phyloP scores from a whole-genome alignment of 2,888 invertebrate genomes.

The Hirtodrosophila alboralis region DNA sequence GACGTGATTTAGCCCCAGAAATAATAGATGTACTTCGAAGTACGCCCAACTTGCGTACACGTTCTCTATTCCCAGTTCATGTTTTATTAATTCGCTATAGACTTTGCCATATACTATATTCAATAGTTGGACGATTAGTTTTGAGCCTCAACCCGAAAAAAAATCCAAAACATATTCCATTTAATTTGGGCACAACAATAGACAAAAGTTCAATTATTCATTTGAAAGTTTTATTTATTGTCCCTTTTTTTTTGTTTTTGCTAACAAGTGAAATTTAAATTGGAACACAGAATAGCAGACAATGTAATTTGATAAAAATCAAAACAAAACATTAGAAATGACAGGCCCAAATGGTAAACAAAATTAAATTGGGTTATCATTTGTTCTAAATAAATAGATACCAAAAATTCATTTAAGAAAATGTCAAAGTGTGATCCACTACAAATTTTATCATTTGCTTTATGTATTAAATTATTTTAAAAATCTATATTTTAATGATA shows the following conservation, averaged over 20 bases:
- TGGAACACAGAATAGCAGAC: constrained; percentile 30
- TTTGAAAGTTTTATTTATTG: constrained; percentile 48
- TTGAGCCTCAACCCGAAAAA: constrained; percentile 14
- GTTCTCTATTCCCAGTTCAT: constrained; percentile 34
- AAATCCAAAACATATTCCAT: constrained; percentile 24
- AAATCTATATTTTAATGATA: too few relatives aligned
- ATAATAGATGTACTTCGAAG: constrained; percentile 3
- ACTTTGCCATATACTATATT: constrained; percentile 44
- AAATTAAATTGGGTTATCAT: not conserved
- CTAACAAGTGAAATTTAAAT: constrained; percentile 45
- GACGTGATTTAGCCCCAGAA: constrained; percentile 40
- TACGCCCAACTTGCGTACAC: constrained; percentile 27
- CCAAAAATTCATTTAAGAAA: too few relatives aligned
- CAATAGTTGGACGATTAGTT: constrained; percentile 31
- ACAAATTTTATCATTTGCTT: too few relatives aligned
- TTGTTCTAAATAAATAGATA: too few relatives aligned
- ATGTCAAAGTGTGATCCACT: too few relatives aligned
- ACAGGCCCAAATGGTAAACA: too few relatives aligned
- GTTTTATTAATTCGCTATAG: constrained; percentile 47
- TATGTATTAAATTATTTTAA: too few relatives aligned
- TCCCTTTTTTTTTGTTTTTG: too few relatives aligned
- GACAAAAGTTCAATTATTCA: constrained; percentile 54
- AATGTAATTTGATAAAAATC: constrained; percentile 1
- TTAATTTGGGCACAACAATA: constrained; percentile 35
- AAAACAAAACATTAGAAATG: not conserved